phyloP scores from a whole-genome alignment of 2,797 vertebrate species.

The Poecilia gillii region DNA sequence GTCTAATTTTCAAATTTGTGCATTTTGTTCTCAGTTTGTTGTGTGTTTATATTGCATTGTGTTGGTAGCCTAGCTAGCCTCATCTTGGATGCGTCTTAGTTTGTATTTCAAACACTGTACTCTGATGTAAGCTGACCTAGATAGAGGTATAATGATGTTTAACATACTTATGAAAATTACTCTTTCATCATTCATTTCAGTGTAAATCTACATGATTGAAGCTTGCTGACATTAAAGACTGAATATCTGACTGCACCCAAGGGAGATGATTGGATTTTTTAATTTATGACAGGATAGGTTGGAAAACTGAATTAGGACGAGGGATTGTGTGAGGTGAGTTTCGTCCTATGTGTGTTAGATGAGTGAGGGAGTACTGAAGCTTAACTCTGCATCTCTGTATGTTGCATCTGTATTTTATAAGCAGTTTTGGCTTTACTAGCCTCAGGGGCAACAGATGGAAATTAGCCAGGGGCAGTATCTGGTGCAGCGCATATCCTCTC shows the following conservation, averaged over 20 bases:
- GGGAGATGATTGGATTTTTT: not conserved
- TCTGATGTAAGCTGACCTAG: not conserved
- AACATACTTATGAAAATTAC: not conserved
- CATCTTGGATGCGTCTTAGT: not conserved
- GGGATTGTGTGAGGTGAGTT: not conserved
- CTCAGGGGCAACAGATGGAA: conserved; percentile 1
- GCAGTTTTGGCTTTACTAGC: not conserved
- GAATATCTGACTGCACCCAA: not conserved
- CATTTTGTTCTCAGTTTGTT: not conserved
- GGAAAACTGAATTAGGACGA: conserved; percentile 2
- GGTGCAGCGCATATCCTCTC: not conserved
- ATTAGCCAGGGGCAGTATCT: conserved; percentile 6
- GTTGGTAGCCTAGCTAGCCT: not conserved
- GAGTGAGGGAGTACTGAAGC: not conserved
- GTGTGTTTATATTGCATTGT: not conserved
- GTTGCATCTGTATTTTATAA: not conserved
- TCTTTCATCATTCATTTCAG: not conserved
- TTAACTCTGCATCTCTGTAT: not conserved
- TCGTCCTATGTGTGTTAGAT: not conserved
- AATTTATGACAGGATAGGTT: not conserved
- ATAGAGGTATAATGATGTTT: not conserved
- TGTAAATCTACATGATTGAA: not conserved
- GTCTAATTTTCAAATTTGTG: not conserved
- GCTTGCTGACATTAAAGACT: not conserved
- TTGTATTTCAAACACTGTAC: not conserved